Percentiles rank a stretch among this genome's conserved stretches.
These are phyloP conservation scores for Cacatua alba DNA, from an alignment of 2,113 vertebrate genomes.

Conservation along the genomic window DNA sequence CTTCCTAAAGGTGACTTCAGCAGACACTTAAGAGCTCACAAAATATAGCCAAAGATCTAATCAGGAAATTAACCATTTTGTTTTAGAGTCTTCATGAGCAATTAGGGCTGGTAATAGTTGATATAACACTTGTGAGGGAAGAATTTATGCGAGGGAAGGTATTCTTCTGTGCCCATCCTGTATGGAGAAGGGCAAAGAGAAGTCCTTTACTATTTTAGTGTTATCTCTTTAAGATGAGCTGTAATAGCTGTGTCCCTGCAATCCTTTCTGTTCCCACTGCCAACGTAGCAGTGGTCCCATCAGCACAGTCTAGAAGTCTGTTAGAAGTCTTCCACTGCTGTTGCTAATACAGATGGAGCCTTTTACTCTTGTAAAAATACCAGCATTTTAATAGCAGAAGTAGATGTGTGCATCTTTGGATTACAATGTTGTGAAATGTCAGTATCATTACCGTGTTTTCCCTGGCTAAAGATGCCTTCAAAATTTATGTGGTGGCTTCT, in stretches of 20 bases:
- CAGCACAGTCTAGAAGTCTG: neutral
- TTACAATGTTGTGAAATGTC: neutral
- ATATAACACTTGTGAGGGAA: neutral
- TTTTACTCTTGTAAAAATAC: neutral
- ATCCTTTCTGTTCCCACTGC: neutral
- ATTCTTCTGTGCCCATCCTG: neutral
- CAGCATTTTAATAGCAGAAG: neutral
- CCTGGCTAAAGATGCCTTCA: neutral
- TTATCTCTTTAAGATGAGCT: neutral
- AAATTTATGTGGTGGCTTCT: neutral
- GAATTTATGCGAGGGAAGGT: neutral
- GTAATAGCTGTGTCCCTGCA: neutral
- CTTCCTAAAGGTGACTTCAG: neutral
- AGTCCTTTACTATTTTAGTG: neutral
- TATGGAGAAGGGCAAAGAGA: neutral
- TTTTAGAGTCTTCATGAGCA: neutral
- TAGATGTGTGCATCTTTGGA: neutral
- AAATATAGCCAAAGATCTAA: neutral
- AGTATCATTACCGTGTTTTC: accelerated
- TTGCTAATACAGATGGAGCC: neutral
- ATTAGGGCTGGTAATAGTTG: neutral
- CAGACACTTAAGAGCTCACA: neutral
- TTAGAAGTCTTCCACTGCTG: neutral
- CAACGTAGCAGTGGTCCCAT: neutral
- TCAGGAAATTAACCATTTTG: neutral